phyloP scores from a whole-genome alignment of 2,113 vertebrate genomes.

The Fulmarus glacialis region DNA sequence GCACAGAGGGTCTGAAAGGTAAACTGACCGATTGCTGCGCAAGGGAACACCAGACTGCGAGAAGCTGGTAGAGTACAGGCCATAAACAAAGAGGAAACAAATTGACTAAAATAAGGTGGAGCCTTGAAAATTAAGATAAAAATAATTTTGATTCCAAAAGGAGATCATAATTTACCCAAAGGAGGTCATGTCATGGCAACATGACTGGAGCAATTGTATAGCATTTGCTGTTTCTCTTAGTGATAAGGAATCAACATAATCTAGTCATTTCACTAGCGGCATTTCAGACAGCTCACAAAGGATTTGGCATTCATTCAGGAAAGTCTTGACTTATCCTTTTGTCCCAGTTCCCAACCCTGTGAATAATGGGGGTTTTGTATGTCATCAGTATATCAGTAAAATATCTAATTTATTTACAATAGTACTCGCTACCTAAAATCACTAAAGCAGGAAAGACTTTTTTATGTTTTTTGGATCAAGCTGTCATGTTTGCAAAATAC shows the following conservation, averaged over 20 bases:
- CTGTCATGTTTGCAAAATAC: constrained; percentile 27
- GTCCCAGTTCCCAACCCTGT: not conserved
- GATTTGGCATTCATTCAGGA: constrained; percentile 22
- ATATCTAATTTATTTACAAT: not conserved
- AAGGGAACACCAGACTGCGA: not conserved
- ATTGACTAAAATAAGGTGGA: not conserved
- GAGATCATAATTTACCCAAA: constrained; percentile 1
- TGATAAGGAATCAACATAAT: constrained; percentile 49
- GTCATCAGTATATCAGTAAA: not conserved
- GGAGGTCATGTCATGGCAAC: not conserved
- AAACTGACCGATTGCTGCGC: not conserved
- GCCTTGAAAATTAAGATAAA: not conserved
- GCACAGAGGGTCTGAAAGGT: constrained; percentile 26
- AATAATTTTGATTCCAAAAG: not conserved
- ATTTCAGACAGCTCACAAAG: constrained; percentile 44
- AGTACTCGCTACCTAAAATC: not conserved
- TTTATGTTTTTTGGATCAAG: not conserved
- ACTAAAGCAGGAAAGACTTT: not conserved
- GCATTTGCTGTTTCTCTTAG: constrained; percentile 6
- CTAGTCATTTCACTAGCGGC: not conserved
- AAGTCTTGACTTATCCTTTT: constrained; percentile 53
- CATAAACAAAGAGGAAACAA: not conserved
- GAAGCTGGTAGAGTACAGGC: not conserved
- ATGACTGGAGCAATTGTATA: not conserved
- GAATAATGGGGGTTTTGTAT: not conserved